These are phyloP conservation scores for Ibidorhyncha struthersii DNA, from an alignment of 2,113 vertebrate species.

Conservation along the genomic window DNA sequence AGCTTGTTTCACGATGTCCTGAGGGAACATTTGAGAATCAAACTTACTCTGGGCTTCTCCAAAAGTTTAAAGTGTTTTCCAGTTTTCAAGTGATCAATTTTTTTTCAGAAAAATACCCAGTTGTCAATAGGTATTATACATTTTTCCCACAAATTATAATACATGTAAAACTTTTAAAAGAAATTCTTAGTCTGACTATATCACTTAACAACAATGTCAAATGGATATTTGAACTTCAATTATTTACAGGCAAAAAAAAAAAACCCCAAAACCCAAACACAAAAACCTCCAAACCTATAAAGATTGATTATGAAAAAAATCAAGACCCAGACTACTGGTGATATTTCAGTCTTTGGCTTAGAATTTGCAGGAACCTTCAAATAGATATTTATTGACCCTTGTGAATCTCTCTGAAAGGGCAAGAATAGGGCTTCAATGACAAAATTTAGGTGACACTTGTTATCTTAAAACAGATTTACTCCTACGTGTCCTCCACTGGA, in stretches of 20 bases:
- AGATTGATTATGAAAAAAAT: background rate
- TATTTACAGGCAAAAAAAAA: background rate
- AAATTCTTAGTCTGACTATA: background rate
- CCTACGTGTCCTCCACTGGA: background rate
- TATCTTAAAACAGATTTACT: background rate
- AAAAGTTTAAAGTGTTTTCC: background rate
- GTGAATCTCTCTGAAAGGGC: background rate
- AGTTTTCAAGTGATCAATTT: background rate
- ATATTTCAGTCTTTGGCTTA: background rate
- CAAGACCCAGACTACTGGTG: background rate
- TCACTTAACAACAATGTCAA: background rate
- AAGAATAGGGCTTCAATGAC: background rate
- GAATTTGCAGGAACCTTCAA: background rate
- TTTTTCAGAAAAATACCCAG: background rate
- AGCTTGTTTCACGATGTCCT: background rate
- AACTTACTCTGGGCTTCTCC: background rate
- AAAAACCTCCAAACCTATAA: background rate
- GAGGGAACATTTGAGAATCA: background rate
- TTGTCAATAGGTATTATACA: background rate
- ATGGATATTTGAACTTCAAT: background rate
- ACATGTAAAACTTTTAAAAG: background rate
- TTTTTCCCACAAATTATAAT: background rate
- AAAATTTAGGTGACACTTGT: background rate
- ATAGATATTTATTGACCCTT: background rate
- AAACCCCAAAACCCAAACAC: background rate